Conservation (phyloP, 2,888 invertebrate genomes). For the Nymphalis polychloros region DNA sequence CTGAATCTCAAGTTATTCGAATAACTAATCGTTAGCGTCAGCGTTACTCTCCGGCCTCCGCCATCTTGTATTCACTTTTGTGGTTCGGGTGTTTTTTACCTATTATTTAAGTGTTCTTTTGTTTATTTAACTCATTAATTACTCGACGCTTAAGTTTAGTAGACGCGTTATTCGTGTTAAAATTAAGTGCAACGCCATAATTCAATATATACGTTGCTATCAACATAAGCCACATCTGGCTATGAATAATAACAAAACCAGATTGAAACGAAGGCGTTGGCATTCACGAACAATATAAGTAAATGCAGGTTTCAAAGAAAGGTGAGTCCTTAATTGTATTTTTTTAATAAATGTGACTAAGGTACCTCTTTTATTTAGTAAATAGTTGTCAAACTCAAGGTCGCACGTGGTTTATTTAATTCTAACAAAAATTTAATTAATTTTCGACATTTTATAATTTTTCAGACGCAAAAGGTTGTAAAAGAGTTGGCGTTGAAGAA, state of each 20-base stretch:
- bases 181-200: background rate
- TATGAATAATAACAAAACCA: slow-evolving; percentile 27
- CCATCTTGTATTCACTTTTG: slow-evolving; percentile 5
- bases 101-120: background rate
- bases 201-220: slow-evolving; percentile 16
- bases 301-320: slow-evolving; percentile 47
- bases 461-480: slow-evolving; percentile 39
- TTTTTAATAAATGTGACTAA: background rate
- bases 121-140: background rate
- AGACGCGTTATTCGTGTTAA: background rate
- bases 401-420: background rate
- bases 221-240: slow-evolving; percentile 23
- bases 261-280: slow-evolving; percentile 28
- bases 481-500: slow-evolving; percentile 50
- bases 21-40: background rate
- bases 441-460: background rate
- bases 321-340: slow-evolving; percentile 34
- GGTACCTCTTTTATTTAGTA: background rate
- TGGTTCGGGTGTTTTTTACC: background rate
- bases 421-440: background rate
- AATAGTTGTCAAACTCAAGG: slow-evolving; percentile 12
- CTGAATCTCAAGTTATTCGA: too few relatives aligned
- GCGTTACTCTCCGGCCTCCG: slow-evolving; percentile 2
- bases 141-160: background rate
- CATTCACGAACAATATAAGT: slow-evolving; percentile 29